Percentiles rank a stretch among this genome's conserved stretches.
These are phyloP conservation scores for Gallinago nigripennis DNA, from an alignment of 2,797 vertebrate species.

Conservation along the genomic window DNA sequence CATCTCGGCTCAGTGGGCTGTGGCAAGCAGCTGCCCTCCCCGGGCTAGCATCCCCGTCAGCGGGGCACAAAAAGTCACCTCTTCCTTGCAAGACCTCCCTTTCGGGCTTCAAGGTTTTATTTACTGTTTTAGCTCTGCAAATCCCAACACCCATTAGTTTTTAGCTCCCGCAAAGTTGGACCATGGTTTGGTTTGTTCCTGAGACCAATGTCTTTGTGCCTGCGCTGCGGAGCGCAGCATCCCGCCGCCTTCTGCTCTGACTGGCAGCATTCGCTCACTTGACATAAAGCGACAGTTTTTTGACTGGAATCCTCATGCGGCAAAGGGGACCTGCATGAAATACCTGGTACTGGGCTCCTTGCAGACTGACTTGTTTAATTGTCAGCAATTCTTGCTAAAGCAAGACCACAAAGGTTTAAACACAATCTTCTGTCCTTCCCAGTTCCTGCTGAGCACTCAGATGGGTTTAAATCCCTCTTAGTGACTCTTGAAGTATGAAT, in stretches of 20 bases:
- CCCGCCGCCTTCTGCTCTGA: background rate
- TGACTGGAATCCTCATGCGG: background rate
- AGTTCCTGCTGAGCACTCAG: background rate
- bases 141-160: background rate
- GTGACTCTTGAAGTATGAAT: background rate
- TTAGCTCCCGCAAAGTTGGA: fast-evolving
- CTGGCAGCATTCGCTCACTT: background rate
- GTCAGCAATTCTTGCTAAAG: background rate
- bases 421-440: background rate
- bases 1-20: background rate
- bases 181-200: background rate
- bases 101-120: background rate
- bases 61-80: background rate
- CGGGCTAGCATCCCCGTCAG: background rate
- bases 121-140: background rate
- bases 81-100: background rate
- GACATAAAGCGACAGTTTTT: background rate
- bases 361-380: background rate
- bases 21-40: background rate
- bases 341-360: background rate
- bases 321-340: background rate
- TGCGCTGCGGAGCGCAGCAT: background rate
- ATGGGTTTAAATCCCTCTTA: background rate
- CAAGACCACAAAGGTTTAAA: background rate
- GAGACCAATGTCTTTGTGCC: background rate